Base-by-base conservation (phyloP, 1,140 invertebrate genomes). In the Rhynchophorus ferrugineus region DNA sequence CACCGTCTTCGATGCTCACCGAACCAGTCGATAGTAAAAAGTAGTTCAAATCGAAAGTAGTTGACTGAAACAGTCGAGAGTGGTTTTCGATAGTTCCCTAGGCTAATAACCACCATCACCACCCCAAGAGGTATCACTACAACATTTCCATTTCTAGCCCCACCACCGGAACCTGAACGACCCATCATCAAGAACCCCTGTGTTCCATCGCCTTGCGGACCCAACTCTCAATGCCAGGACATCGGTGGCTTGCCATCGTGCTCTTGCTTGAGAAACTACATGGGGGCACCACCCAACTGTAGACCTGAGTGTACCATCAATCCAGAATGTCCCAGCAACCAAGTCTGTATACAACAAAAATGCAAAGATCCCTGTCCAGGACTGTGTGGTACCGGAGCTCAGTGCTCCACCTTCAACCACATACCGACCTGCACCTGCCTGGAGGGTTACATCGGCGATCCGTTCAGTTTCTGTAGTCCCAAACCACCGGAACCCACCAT, bases 131-230 rank as follows among this genome's bases (percentile, higher is more conserved):
- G n/a, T n/a, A n/a, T n/a, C n/a, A n/a, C n/a, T n/a, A n/a, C n/a
- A n/a, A n/a, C 33, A 34, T 34, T 6, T 19, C 5, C 22, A 53
- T 37, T 48, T 42, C 13, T 72, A 66, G 64, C 74, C 68, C 64
- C 67, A 67, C 48, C 24, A 29, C 24, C 24, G 5, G 24, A 29
- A 29, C 24, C 24, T 63, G 52, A 73, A 70, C 47, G 64, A 37
- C 74, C 72, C 37, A 63, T 65, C 24, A 56, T 71, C 57, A 69
- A 65, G 14, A 79, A 87, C 65, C 85, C 85, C 13, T 90, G 87
- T 60, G 59, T 82, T 39, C 84, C 85, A 19, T 86, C 84, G 44
- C 87, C 86, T 1, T 93, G 89, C 69, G 89, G 89, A 1, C 78
- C 84, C 0, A 87, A 91, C 65, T 79, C 87, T 2, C 75, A 83